phyloP scores from a whole-genome alignment of 2,888 invertebrate genomes.

The Melanostoma scalare region DNA sequence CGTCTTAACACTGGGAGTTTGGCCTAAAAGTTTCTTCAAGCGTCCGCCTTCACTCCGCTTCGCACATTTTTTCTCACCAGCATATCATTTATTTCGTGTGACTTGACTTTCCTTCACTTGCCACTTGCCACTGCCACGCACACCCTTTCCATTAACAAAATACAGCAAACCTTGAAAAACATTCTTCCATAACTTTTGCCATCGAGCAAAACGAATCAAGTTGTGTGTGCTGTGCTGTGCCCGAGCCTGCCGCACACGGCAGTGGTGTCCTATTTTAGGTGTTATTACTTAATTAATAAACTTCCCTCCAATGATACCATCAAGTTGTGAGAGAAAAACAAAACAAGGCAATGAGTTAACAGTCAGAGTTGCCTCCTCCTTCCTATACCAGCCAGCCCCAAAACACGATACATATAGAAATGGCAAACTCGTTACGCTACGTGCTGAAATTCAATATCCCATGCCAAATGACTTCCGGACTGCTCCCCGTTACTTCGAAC shows the following conservation, averaged over 20 bases:
- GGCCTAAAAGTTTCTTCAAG: constrained; percentile 17
- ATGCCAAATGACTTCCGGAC: constrained; percentile 72
- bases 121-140: constrained; percentile 44
- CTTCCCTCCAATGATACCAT: constrained; percentile 54
- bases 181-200: constrained; percentile 67
- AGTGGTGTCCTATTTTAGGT: constrained; percentile 68
- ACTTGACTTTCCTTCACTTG: constrained; percentile 23
- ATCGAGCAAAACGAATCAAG: constrained; percentile 30
- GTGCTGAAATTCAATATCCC: constrained; percentile 73
- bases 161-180: constrained; percentile 21
- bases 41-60: constrained; percentile 8
- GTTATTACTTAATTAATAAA: constrained; percentile 73
- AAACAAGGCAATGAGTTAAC: background rate
- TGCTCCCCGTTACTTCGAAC: constrained; percentile 59
- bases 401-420: constrained; percentile 32
- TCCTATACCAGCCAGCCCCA: constrained; percentile 15
- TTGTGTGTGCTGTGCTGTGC: background rate
- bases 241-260: constrained; percentile 26
- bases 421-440: constrained; percentile 69
- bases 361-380: background rate
- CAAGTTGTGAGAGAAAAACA: background rate
- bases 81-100: constrained; percentile 56
- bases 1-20: constrained; percentile 33
- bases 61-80: background rate
- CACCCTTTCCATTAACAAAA: constrained; percentile 40